Percentiles rank a stretch among this genome's conserved stretches.
These are phyloP conservation scores for Sphaerophoria taeniata DNA, from an alignment of 2,888 invertebrate species.

Conservation along the genomic window DNA sequence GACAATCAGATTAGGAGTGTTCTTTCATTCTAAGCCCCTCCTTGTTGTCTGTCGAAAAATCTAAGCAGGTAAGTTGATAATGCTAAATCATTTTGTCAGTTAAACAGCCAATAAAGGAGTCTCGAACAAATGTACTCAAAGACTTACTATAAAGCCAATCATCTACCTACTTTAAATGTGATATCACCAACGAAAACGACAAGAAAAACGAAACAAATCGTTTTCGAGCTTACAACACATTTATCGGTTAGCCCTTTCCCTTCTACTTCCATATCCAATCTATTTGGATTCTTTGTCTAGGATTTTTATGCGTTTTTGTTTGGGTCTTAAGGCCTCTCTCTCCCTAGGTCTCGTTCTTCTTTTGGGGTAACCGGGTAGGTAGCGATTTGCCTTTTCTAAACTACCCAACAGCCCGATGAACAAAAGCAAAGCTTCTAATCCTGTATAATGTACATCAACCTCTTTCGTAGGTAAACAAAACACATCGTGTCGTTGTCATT, in stretches of 20 bases:
- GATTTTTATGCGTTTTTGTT: conserved; percentile 50
- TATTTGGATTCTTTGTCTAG: conserved; percentile 28
- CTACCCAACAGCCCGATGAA: conserved; percentile 60
- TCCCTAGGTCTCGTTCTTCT: conserved; percentile 14
- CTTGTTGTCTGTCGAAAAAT: not conserved
- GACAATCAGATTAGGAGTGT: too few species aligned
- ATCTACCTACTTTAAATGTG: conserved; percentile 56
- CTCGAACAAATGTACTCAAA: conserved; percentile 41
- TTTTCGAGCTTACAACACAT: conserved; percentile 55
- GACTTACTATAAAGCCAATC: conserved; percentile 42
- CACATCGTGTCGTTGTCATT: not conserved
- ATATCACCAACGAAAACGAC: conserved; percentile 46
- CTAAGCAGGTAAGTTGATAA: conserved; percentile 27
- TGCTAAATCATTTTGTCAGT: conserved; percentile 41
- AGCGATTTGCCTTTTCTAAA: conserved; percentile 69
- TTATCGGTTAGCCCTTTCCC: conserved; percentile 10
- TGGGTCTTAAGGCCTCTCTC: conserved; percentile 16
- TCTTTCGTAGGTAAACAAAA: conserved; percentile 34
- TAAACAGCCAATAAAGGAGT: conserved; percentile 29
- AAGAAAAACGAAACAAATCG: conserved; percentile 52
- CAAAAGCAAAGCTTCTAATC: conserved; percentile 72
- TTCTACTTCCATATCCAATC: not conserved
- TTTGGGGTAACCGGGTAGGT: conserved; percentile 37
- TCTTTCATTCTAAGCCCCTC: not conserved
- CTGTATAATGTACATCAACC: conserved; percentile 39